Base-by-base conservation (phyloP, 2,113 vertebrate genomes). In the Salminus brasiliensis region DNA sequence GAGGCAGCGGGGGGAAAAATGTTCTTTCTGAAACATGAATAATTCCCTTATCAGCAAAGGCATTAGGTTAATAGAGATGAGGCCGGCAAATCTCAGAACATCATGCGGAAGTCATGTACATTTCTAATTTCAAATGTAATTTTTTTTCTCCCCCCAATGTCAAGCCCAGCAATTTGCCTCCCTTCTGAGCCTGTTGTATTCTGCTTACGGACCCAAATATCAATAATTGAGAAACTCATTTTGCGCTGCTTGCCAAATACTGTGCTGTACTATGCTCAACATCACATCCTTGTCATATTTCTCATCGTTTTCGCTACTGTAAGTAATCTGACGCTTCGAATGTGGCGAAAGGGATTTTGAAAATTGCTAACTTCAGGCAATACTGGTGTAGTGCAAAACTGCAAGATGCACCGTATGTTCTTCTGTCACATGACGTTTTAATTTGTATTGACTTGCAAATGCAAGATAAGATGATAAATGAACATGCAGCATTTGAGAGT, bases 31-130 rank as follows among this genome's bases (percentile, higher is more conserved):
- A 66, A 78, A 72, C 71, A 67, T 59, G 47, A 76, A 67, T 76
- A 52, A 82, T 79, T 76, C 76, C 63, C 29, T 79, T 76, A 82
- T 82, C 72, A 82, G 72, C 43, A 41, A 32, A 73, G 49, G 39
- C 41, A 72, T 81, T 66, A 72, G 63, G 80, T 73, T 76, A 76
- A 82, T 63, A 73, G 41, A 72, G 73, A 79, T 52, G 52, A 66
- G 73, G 47, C 39, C 18, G 21, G 75, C 18, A 43, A 72, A 79
- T 79, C 76, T 59, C 66, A 49, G 29, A 36, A 36, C 39, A 41
- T 34, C 52, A 23, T 71, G 53, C 30, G 32, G 21, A 72, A 43
- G 66, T 76, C 72, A 34, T 69, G 68, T 30, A 47, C 59, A 39
- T 30, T 59, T 76, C 32, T 43, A 71, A 71, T 72, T 78, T 49